Conservation (phyloP, 2,888 invertebrate genomes). For the Crioceris asparagi region DNA sequence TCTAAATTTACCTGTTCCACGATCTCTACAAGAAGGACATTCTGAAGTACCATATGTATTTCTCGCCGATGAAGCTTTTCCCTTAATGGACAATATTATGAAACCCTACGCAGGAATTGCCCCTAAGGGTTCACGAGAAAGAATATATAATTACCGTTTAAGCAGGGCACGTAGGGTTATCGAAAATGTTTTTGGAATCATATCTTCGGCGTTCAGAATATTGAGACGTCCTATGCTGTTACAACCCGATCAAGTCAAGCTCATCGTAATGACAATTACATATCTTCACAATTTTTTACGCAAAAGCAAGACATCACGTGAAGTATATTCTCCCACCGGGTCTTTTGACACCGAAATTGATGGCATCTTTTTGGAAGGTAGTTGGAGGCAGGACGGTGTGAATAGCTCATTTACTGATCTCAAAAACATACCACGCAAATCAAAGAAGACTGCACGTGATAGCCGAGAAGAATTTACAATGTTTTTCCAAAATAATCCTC, state of each 20-base stretch:
- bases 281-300: conserved; percentile 14
- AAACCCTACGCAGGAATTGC: conserved; percentile 12
- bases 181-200: conserved; percentile 15
- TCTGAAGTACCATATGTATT: conserved; percentile 6
- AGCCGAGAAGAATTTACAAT: too few species aligned
- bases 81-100: conserved; percentile 11
- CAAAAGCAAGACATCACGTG: conserved; percentile 9
- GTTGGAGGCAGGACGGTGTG: too few species aligned
- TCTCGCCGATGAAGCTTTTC: conserved; percentile 17
- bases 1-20: conserved; percentile 5
- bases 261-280: conserved; percentile 7
- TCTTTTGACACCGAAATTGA: conserved; percentile 9
- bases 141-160: conserved; percentile 9
- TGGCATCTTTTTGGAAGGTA: too few species aligned
- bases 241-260: conserved; percentile 12
- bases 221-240: conserved; percentile 11
- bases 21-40: conserved; percentile 3
- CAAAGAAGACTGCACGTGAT: too few species aligned
- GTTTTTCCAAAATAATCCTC: too few species aligned
- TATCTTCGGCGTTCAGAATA: conserved; percentile 11
- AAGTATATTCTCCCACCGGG: conserved; percentile 9
- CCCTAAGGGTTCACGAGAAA: conserved; percentile 11
- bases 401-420: too few species aligned
- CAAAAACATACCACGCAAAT: too few species aligned
- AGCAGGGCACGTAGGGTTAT: conserved; percentile 6